Base-by-base conservation (phyloP, 1,140 invertebrate genomes). In the Drosophila kikkawai region DNA sequence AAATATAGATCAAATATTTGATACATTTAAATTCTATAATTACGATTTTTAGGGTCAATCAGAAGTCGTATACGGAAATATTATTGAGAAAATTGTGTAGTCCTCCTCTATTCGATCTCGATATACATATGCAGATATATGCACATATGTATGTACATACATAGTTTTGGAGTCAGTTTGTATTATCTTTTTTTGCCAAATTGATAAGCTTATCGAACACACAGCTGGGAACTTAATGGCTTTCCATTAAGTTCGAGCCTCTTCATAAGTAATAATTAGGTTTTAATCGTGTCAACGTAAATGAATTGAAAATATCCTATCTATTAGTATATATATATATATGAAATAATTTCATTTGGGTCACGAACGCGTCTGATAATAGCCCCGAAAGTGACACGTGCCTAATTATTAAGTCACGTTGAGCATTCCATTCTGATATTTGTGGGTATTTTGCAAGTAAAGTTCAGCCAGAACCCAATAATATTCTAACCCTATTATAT, bases 381-480 rank as follows among this genome's bases (percentile, higher is more conserved):
- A 41, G 45, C 4, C 11, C 7, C 36, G 22, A 53, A 50, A 57
- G 13, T 56, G 37, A 34, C 70, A 56, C 70, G 50, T 73, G 66
- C 37, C 39, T 32, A 36, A 50, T 37, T 36, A 67, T 48, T 34
- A 26, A 29, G 11, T 64, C 50, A 17, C 26, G 12, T 44, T 44
- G 15, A 42, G n/a, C 32, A 53, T 48, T 48, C 37, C 48, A 50
- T 22, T 45, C 22, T 22, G 19, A 58, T 53, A 47, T 22, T 75
- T 26, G 19, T 48, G 19, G 26, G 55, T 36, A 76, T 71, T 68
- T 81, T 81, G 79, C 82, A 85, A 82, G 75, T 82, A 68, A 22
- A 32, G 69, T 75, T 85, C 61, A 51, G 61, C 15, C 4, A 59
- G 29, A 34, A 13, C 12, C 39, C 32, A 32, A 22, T 55, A 32